Conservation (phyloP, 2,113 vertebrate genomes). For the Mohoua ochrocephala region DNA sequence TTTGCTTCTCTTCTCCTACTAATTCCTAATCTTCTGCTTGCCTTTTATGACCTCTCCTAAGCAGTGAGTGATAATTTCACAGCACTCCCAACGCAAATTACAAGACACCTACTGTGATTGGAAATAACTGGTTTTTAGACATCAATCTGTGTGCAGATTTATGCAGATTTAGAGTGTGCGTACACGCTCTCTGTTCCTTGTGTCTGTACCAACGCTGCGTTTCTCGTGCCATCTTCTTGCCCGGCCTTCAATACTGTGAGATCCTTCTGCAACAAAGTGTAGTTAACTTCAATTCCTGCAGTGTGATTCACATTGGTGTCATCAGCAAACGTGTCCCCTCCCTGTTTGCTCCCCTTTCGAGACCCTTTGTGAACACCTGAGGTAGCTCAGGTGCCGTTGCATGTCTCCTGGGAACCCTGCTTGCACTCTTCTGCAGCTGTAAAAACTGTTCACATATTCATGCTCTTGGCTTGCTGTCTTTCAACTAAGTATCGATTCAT, state of each 20-base stretch:
- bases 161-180: background rate
- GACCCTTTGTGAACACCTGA: background rate
- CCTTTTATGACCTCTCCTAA: background rate
- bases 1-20: background rate
- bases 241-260: background rate
- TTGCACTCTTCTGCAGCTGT: background rate
- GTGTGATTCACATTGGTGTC: background rate
- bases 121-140: background rate
- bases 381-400: background rate
- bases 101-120: background rate
- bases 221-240: background rate
- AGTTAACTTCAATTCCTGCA: background rate
- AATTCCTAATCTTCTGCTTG: background rate
- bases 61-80: background rate
- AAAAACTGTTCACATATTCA: background rate
- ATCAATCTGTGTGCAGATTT: background rate
- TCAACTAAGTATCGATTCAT: background rate
- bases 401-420: background rate
- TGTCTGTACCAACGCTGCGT: background rate
- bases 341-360: background rate
- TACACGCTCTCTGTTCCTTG: background rate
- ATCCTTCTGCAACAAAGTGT: background rate
- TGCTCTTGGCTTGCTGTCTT: background rate
- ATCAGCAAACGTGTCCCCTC: rapidly evolving
- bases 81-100: background rate